Evolutionary conservation across 2,113 vertebrate genomes (phyloP).

Genomic region (Sterrhoptilus dennistouni): DNA sequence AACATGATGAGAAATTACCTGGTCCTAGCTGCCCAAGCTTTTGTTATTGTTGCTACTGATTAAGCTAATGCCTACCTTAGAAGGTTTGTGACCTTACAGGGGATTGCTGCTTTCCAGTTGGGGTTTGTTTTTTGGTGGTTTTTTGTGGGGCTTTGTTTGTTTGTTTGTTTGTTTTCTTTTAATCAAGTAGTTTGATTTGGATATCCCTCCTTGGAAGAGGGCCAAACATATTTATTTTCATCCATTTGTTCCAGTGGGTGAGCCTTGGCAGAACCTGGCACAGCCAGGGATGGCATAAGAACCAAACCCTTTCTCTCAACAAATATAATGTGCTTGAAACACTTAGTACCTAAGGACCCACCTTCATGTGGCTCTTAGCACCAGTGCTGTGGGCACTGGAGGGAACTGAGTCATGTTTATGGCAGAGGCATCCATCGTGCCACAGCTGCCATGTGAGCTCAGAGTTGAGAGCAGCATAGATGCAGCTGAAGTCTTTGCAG

Average conservation of each 20-base stretch:
- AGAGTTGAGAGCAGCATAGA: neutral
- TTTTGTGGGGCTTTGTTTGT: too few relatives aligned
- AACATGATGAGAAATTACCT: neutral
- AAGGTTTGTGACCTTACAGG: neutral
- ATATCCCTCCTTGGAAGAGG: neutral
- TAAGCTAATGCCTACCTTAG: neutral
- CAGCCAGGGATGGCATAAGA: accelerated
- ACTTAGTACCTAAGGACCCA: neutral
- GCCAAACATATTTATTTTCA: neutral
- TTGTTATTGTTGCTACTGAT: neutral
- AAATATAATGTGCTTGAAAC: neutral
- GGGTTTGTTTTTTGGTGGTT: too few relatives aligned
- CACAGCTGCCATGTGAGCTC: neutral
- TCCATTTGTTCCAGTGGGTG: neutral
- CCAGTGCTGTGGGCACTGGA: neutral
- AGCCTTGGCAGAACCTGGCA: neutral
- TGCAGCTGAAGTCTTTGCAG: neutral
- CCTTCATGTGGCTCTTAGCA: neutral
- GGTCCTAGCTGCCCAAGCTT: neutral
- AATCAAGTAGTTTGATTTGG: neutral
- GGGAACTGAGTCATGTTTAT: neutral
- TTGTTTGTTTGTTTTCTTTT: neutral
- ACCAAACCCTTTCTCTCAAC: neutral
- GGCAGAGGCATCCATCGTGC: accelerated
- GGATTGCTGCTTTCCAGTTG: neutral